Percentiles rank a stretch among this genome's conserved stretches.
Evolutionary conservation across 2,888 invertebrate species (phyloP).

Genomic region (Ethmia dodecea): DNA sequence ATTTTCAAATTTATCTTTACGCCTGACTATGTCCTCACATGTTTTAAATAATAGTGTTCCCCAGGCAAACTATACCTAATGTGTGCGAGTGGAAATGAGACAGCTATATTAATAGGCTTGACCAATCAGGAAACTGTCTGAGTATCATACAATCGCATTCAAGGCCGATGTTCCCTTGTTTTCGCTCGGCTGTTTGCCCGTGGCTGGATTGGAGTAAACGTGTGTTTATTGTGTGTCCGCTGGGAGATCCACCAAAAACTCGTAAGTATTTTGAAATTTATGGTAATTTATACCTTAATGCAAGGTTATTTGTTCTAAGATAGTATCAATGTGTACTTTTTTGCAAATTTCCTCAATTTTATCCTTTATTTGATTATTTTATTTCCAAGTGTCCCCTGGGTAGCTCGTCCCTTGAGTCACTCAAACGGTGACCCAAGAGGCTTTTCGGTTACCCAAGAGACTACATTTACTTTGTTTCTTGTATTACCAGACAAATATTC

Average conservation of each 20-base stretch:
- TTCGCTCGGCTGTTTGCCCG: neutral
- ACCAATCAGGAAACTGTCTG: neutral
- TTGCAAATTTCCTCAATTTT: neutral
- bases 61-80: too few species aligned
- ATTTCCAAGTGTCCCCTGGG: neutral
- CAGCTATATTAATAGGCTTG: too few species aligned
- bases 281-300: neutral
- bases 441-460: slow-evolving; percentile 1
- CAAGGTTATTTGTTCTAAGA: neutral
- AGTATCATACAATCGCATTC: neutral
- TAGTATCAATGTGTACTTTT: neutral
- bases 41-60: too few species aligned
- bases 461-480: neutral
- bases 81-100: too few species aligned
- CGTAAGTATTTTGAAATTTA: neutral
- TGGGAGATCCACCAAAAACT: neutral
- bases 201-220: neutral
- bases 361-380: neutral
- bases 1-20: too few species aligned
- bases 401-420: slow-evolving; percentile 1
- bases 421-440: slow-evolving; percentile 1
- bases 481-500: neutral
- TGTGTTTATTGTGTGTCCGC: slow-evolving; percentile 1
- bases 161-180: neutral
- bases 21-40: too few species aligned